phyloP scores from a whole-genome alignment of 2,113 vertebrate genomes.

The Verasper variegatus region DNA sequence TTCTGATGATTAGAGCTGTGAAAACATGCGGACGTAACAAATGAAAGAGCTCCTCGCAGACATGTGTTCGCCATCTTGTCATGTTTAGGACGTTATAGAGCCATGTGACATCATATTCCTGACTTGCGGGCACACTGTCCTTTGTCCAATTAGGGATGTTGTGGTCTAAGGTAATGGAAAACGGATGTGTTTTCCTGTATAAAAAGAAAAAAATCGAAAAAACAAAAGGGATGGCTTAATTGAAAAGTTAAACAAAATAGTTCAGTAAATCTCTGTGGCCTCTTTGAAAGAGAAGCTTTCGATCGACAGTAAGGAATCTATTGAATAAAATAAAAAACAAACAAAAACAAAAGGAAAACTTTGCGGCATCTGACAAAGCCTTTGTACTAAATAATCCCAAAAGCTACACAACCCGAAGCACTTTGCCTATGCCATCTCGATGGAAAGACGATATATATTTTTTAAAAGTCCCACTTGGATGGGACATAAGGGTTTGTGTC shows the following conservation, averaged over 20 bases:
- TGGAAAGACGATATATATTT: conserved; percentile 27
- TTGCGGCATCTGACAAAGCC: conserved; percentile 7
- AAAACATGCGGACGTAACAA: conserved; percentile 51
- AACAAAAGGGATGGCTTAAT: conserved; percentile 53
- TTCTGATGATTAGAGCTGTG: conserved; percentile 34
- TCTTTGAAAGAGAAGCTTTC: conserved; percentile 54
- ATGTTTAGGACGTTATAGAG: conserved; percentile 48
- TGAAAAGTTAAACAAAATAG: conserved; percentile 68
- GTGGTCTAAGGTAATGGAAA: conserved; percentile 70
- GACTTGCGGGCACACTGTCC: conserved; percentile 60
- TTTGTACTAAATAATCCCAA: neutral
- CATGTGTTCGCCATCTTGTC: conserved; percentile 66
- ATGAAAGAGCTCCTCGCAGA: conserved; percentile 24
- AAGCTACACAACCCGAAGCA: neutral
- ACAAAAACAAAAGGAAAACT: conserved; percentile 16
- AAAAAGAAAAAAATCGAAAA: conserved; percentile 16
- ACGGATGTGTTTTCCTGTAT: conserved; percentile 63
- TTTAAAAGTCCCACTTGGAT: conserved; percentile 17
- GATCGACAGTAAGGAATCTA: conserved; percentile 7
- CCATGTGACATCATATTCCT: conserved; percentile 72
- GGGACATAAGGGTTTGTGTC: conserved; percentile 42
- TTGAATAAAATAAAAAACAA: conserved; percentile 38
- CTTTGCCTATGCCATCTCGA: conserved; percentile 17
- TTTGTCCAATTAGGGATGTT: conserved; percentile 74
- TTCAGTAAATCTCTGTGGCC: conserved; percentile 56